Percentiles rank a stretch among this genome's conserved stretches.
Conservation (phyloP, 2,113 vertebrate species). For the Lagopus muta region DNA sequence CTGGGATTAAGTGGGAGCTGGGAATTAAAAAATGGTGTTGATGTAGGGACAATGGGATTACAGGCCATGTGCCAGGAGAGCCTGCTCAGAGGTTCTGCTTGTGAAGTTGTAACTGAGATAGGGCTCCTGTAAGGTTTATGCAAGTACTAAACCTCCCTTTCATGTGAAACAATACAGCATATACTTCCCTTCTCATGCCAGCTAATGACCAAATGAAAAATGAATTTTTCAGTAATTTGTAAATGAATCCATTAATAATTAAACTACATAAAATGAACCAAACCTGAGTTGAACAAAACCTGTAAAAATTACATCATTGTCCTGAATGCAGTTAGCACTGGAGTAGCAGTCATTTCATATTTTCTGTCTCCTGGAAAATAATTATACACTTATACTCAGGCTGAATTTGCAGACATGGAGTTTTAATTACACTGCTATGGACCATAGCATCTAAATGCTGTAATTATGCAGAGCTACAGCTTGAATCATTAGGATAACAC, state of each 20-base stretch:
- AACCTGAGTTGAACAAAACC: not conserved
- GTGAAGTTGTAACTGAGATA: rapidly evolving
- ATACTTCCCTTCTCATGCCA: not conserved
- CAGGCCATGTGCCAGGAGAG: not conserved
- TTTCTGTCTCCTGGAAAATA: conserved; percentile 1
- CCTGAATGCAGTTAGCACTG: not conserved
- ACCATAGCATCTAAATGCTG: not conserved
- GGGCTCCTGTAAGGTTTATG: not conserved
- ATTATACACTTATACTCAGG: not conserved
- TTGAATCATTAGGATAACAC: not conserved
- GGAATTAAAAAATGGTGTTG: not conserved
- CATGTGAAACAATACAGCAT: not conserved
- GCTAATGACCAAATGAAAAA: not conserved
- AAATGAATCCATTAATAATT: not conserved
- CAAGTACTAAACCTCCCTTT: not conserved
- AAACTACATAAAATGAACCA: not conserved
- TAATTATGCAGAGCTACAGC: not conserved
- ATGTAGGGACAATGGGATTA: not conserved
- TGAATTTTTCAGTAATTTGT: not conserved
- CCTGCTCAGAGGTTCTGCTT: not conserved
- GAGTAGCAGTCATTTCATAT: not conserved
- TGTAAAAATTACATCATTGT: not conserved
- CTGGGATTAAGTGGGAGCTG: not conserved
- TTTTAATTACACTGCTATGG: conserved; percentile 7
- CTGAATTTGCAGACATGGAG: not conserved